Evolutionary conservation across 2,888 invertebrate species (phyloP).

Genomic region (Hyalella azteca): DNA sequence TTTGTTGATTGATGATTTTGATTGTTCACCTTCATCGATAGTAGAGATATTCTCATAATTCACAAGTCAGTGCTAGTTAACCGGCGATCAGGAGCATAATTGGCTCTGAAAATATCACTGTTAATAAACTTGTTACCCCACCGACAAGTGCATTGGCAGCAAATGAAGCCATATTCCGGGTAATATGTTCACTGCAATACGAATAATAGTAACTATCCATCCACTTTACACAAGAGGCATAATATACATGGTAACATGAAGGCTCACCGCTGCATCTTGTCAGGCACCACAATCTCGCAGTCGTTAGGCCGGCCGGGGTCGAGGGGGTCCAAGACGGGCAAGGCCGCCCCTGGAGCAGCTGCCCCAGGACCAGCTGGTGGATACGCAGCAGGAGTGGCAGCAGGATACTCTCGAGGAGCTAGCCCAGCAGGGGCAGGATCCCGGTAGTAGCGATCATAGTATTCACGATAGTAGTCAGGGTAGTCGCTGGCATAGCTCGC

Average conservation of each 20-base stretch:
- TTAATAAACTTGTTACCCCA: no score
- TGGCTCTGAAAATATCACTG: no score
- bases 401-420: neutral
- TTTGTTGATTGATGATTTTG: no score
- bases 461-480: constrained; percentile 49
- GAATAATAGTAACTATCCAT: no score
- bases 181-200: no score
- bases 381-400: neutral
- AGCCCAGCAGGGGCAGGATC: neutral
- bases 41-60: no score
- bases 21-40: no score
- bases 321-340: constrained; percentile 43
- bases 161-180: no score
- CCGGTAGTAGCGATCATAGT: constrained; percentile 49
- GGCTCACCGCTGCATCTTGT: constrained; percentile 54
- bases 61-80: no score
- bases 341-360: constrained; percentile 19
- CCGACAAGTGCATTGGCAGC: no score
- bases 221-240: neutral
- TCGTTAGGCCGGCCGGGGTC: constrained; percentile 53
- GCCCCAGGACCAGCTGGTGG: neutral
- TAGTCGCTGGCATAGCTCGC: constrained; percentile 8
- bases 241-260: neutral
- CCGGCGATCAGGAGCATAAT: no score
- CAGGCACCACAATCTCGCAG: constrained; percentile 55